A percentile compares a stretch with the other conserved stretches of the same genome.
Conservation (phyloP, 2,113 vertebrate genomes). For the Neoarius graeffei region DNA sequence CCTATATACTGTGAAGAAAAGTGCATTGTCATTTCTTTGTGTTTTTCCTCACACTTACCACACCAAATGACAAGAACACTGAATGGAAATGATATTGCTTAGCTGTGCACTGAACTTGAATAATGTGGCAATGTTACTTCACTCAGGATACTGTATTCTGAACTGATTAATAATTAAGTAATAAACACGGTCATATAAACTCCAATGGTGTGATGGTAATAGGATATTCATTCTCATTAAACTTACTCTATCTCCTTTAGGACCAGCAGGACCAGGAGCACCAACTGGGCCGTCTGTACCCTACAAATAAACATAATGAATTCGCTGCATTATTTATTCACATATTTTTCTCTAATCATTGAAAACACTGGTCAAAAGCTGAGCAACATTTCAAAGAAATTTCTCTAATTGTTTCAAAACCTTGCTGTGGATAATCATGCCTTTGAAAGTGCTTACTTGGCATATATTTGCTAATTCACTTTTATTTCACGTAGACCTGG, state of each 20-base stretch:
- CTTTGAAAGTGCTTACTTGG: not conserved
- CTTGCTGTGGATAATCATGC: not conserved
- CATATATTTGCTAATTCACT: not conserved
- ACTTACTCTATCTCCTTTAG: slow-evolving; percentile 97
- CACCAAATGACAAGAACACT: not conserved
- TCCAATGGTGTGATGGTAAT: not conserved
- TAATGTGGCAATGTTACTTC: not conserved
- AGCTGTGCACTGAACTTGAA: not conserved
- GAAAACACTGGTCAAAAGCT: not conserved
- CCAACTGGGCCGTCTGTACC: slow-evolving; percentile 89
- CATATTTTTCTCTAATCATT: not conserved
- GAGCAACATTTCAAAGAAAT: not conserved
- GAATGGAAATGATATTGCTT: not conserved
- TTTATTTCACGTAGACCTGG: not conserved
- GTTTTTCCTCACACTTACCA: not conserved
- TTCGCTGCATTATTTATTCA: not conserved
- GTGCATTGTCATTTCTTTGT: not conserved
- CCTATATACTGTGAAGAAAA: not conserved
- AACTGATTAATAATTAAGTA: not conserved
- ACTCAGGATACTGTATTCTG: not conserved
- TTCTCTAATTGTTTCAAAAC: not conserved
- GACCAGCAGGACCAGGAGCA: slow-evolving; percentile 91
- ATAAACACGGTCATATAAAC: not conserved
- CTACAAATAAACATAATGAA: slow-evolving; percentile 67
- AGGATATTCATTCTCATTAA: not conserved